These are phyloP conservation scores for Hypselothyrea guttata DNA, from an alignment of 2,888 invertebrate genomes.

Conservation along the genomic window DNA sequence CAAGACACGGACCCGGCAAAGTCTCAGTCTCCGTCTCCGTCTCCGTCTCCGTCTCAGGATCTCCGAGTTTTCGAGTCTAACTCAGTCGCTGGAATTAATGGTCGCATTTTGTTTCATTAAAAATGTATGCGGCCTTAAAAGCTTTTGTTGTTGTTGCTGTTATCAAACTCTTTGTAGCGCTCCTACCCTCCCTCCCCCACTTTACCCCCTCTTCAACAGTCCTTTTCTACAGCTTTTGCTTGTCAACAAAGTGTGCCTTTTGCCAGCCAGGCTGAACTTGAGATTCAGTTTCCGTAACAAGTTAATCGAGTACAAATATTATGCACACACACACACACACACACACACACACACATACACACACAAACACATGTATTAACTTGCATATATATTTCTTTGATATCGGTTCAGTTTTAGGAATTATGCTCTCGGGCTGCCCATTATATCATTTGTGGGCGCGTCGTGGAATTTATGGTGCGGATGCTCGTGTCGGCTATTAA, in stretches of 20 bases:
- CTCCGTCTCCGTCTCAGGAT: conserved; percentile 40
- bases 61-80: too few species aligned
- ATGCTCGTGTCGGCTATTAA: conserved; percentile 66
- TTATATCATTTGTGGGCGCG: conserved; percentile 57
- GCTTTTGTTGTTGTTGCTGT: conserved; percentile 64
- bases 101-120: conserved; percentile 77
- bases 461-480: conserved; percentile 59
- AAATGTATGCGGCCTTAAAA: conserved; percentile 74
- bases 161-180: conserved; percentile 20
- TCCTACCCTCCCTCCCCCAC: too few species aligned
- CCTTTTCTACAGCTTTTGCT: conserved; percentile 15
- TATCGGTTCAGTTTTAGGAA: neutral
- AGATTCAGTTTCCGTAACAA: conserved; percentile 20
- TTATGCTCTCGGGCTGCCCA: conserved; percentile 32
- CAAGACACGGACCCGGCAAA: conserved; percentile 12
- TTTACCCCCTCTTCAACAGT: too few species aligned
- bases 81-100: conserved; percentile 54
- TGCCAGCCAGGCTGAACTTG: conserved; percentile 31
- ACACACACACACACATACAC: neutral
- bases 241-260: conserved; percentile 34
- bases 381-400: neutral
- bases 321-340: neutral
- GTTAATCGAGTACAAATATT: conserved; percentile 6
- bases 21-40: conserved; percentile 16
- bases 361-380: neutral